Evolutionary conservation across 2,113 vertebrate genomes (phyloP), one percentile per base, ranked within the genome.

Genomic region (Xenotilapia leptura): DNA sequence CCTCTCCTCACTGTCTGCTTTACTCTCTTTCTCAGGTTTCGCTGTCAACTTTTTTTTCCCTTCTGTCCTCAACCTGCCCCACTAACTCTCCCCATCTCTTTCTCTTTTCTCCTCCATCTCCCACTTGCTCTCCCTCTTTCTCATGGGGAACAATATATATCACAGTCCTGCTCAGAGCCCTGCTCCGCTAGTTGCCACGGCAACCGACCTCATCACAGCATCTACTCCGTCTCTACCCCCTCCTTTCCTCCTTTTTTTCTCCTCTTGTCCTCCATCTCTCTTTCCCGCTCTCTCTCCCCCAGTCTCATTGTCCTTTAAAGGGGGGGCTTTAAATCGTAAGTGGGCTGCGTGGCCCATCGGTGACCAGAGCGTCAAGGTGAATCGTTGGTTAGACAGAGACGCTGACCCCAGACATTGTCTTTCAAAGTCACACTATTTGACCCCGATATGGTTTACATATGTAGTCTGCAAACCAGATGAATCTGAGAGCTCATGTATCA

Each of bases 111-210:
- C 65, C 49, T 88, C 88, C 56, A n/a, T 79, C 83, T 84, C 88
- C 80, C 70, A 47, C 85, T 90, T 19, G 54, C 90, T 91, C 82
- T 89, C 86, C 82, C 75, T 88, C 84, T 65, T 81, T 85, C 90
- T 94, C 91, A 83, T 83, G 88, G 93, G 94, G 93, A 94, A 95
- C 92, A 93, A 94, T 94, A 93, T 94, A 94, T 94, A 95, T 94
- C 95, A 93, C 89, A 93, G 89, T 82, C 88, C 86, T 70, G 90
- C 68, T 73, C 65, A 92, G 88, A 93, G 91, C 90, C 82, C 82
- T 92, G 84, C 92, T 95, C 95, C 53, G n/a, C 88, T 92, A 85
- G 95, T 96, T 96, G 88, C 95, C 92, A 95, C 83, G 91, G 95
- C 89, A 95, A 96, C 95, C 75, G 8, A 77, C 94, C 92, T 95